Evolutionary conservation across 1,140 invertebrate species (phyloP).

Genomic region (Bactericera cockerelli): DNA sequence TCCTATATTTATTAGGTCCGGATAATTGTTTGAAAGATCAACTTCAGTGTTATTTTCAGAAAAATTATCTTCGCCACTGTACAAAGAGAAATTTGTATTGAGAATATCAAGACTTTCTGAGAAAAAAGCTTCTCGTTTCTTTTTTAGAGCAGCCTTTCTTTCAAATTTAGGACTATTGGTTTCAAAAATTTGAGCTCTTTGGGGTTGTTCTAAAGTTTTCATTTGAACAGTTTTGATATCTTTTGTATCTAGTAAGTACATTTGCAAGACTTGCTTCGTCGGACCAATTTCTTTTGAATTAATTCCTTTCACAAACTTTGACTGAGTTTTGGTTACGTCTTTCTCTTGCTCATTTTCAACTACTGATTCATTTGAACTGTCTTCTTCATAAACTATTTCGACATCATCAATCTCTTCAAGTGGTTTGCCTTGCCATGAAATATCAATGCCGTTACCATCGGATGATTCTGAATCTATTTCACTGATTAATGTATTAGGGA

Average conservation of each 20-base stretch:
- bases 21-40: constrained; percentile 29
- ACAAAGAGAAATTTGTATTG: background rate
- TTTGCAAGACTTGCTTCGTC: too few relatives aligned
- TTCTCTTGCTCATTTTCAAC: background rate
- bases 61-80: constrained; percentile 30
- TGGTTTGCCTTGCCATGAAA: constrained; percentile 18
- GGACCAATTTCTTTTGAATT: too few relatives aligned
- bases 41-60: constrained; percentile 28
- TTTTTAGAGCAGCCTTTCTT: constrained; percentile 30
- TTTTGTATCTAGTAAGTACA: background rate
- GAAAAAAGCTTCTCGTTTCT: constrained; percentile 32
- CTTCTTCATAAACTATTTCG: background rate
- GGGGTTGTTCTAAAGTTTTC: background rate
- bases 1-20: constrained; percentile 26
- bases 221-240: background rate
- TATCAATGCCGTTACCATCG: constrained; percentile 19
- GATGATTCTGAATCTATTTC: background rate
- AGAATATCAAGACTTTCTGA: constrained; percentile 27
- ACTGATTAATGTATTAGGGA: background rate
- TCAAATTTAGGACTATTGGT: constrained; percentile 31
- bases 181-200: constrained; percentile 30
- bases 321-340: too few relatives aligned
- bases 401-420: constrained; percentile 19
- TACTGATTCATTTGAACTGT: background rate
- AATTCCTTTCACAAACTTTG: too few relatives aligned